These are phyloP conservation scores for Seriola quinqueradiata DNA, from an alignment of 2,113 vertebrate species.

Conservation along the genomic window DNA sequence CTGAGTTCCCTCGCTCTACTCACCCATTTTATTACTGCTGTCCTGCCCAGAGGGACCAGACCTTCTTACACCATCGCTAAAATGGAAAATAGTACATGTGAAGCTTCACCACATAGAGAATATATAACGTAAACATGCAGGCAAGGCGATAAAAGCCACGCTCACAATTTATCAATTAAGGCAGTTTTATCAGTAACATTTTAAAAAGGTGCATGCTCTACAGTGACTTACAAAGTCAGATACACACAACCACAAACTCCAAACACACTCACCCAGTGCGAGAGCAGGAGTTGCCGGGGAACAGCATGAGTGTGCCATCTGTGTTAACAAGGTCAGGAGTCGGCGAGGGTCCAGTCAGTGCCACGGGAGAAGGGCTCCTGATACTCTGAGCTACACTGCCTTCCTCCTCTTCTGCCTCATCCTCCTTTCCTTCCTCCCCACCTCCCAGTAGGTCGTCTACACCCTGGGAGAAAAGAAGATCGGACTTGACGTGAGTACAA, in stretches of 20 bases:
- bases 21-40: conserved; percentile 79
- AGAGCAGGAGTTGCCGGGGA: conserved; percentile 91
- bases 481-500: neutral
- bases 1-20: conserved; percentile 28
- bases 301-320: conserved; percentile 92
- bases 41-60: conserved; percentile 72
- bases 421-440: conserved; percentile 79
- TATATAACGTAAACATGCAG: neutral
- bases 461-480: conserved; percentile 74
- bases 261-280: conserved; percentile 87
- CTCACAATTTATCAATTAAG: neutral
- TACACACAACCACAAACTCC: neutral
- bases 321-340: conserved; percentile 82
- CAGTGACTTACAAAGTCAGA: neutral
- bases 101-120: neutral
- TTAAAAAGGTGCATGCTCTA: neutral
- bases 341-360: conserved; percentile 65
- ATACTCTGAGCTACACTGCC: conserved; percentile 72
- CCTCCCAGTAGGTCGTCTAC: conserved; percentile 87
- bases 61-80: conserved; percentile 78
- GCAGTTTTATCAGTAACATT: neutral
- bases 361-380: conserved; percentile 79
- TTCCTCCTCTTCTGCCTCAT: conserved; percentile 75
- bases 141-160: neutral
- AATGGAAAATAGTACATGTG: neutral